Conservation (phyloP, 2,113 vertebrate species). For the Leuciscus idus region DNA sequence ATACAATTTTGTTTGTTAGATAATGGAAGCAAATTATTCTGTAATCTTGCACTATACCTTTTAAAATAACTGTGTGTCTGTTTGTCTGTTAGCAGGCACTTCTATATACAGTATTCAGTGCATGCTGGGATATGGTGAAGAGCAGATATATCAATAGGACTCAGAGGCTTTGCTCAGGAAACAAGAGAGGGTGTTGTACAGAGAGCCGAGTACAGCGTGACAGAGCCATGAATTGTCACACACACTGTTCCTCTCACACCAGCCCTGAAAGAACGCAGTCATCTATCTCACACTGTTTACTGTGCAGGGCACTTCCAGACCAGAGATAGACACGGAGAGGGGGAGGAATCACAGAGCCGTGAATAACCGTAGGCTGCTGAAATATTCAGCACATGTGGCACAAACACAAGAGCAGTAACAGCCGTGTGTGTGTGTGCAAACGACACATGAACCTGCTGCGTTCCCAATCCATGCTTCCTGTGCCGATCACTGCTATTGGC, state of each 20-base stretch:
- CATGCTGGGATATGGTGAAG: constrained; percentile 1
- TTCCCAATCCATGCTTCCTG: constrained; percentile 27
- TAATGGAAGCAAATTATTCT: neutral
- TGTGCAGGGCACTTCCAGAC: constrained; percentile 43
- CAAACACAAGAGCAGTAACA: constrained; percentile 44
- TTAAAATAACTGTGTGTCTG: neutral
- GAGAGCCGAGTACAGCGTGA: constrained; percentile 49
- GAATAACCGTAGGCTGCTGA: constrained; percentile 56
- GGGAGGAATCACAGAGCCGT: constrained; percentile 30
- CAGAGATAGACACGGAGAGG: neutral
- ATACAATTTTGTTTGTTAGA: neutral
- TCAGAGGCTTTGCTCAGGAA: constrained; percentile 20
- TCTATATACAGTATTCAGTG: no score
- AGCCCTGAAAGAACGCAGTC: constrained; percentile 54
- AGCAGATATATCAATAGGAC: constrained; percentile 42
- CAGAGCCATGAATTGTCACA: constrained; percentile 58
- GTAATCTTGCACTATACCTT: neutral
- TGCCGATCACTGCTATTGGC: neutral
- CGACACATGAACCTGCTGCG: constrained; percentile 20
- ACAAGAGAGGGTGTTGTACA: constrained; percentile 57
- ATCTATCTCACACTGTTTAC: constrained; percentile 57
- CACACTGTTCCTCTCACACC: constrained; percentile 50
- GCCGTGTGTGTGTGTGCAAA: constrained; percentile 33
- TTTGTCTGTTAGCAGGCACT: neutral
- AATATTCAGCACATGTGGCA: constrained; percentile 55